Base-by-base conservation (phyloP, 2,113 vertebrate species). In the Prochilodus magdalenae region DNA sequence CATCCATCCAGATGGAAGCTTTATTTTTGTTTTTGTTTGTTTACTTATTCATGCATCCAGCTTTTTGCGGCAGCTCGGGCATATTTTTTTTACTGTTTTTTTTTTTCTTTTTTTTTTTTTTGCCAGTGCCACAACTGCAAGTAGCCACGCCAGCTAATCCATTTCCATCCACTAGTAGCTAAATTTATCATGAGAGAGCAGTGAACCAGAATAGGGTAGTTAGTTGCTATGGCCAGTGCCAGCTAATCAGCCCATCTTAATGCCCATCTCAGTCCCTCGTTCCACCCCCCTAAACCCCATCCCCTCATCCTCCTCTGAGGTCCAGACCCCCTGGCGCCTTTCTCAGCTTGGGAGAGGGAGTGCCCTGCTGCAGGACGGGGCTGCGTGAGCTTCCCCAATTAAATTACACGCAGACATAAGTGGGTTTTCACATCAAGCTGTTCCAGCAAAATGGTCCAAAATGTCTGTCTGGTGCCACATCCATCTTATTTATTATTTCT, bases 11-110 rank as follows among this genome's bases (percentile, higher is more conserved):
- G 93, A 94, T 93, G 93, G 93, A 93, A 89, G 89, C 89, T 92
- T 92, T 93, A 92, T 93, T 93, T 94, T 91, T 91, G 92, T 92
- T 91, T 93, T 91, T 89, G 88, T 93, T 92, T 92, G 87, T 93
- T 93, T 93, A 93, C 87, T 93, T 93, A 94, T 93, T 92, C 85
- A 92, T 92, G 90, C 85, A 91, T 92, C 89, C 87, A 92, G 90
- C 89, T 93, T 91, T 93, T 89, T 82, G 67, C 90, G 88, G 89
- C 90, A 92, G 89, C 87, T 40, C 91, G 83, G 89, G 86, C 87
- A 88, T 91, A 91, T 75, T 30, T 33, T 63, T 51, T 33, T 44
- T 62, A 62, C n/a, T n/a, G 7, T 30, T 36, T 60, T 20, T 73
- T 60, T 55, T 4, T 18, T 30, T 59, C 14, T 53, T 15, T 36